phyloP scores from a whole-genome alignment of 2,888 invertebrate genomes.

The Pseudolycoriella hygida region DNA sequence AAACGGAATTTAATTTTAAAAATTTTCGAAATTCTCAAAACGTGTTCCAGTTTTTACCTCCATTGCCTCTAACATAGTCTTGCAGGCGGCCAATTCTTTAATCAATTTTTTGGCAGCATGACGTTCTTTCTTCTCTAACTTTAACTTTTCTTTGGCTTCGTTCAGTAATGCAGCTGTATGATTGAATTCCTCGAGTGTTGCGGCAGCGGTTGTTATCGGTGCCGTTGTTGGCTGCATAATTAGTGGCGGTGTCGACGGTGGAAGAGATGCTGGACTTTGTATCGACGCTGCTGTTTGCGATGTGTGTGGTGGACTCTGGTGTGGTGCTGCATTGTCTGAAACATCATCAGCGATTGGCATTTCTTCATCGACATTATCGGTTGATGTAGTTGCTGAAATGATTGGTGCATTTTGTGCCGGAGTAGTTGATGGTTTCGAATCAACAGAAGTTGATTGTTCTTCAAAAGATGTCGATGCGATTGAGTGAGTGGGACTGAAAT shows the following conservation, averaged over 20 bases:
- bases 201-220: conserved; percentile 10
- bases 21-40: not conserved
- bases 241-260: conserved; percentile 8
- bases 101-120: conserved; percentile 42
- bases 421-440: conserved; percentile 1
- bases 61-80: conserved; percentile 68
- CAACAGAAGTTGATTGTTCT: conserved; percentile 21
- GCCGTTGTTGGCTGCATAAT: conserved; percentile 6
- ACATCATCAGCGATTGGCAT: conserved; percentile 6
- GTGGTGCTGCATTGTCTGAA: conserved; percentile 3
- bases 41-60: conserved; percentile 32
- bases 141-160: conserved; percentile 28
- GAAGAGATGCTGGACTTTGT: conserved; percentile 4
- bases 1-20: not conserved
- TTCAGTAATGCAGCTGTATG: conserved; percentile 17
- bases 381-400: conserved; percentile 9
- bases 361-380: conserved; percentile 22
- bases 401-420: conserved; percentile 15
- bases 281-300: not conserved
- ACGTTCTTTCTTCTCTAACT: conserved; percentile 29
- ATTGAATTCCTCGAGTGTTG: conserved; percentile 16
- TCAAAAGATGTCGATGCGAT: conserved; percentile 48
- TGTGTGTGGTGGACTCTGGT: conserved; percentile 4
- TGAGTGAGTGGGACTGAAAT: conserved; percentile 44
- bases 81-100: conserved; percentile 65